Evolutionary conservation across 2,888 invertebrate species (phyloP), one percentile per base, ranked within the genome.

Genomic region (Apotomis betuletana): DNA sequence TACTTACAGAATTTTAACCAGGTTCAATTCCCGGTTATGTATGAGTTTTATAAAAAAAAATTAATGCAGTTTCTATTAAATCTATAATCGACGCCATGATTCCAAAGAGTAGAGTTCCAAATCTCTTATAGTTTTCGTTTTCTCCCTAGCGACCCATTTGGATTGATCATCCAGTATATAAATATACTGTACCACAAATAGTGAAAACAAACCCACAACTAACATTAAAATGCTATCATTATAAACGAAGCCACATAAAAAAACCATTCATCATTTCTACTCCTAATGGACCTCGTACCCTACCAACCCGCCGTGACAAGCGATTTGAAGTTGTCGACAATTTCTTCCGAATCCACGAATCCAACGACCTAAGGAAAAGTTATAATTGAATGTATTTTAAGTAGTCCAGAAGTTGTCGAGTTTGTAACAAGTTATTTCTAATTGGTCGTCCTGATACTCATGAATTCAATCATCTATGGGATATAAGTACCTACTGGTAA

Each of bases 361-460:
- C 41, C 54, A 57, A 71, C 67, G 61, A 57, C 59, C 70, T 63
- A 59, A 70, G 64, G 55, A 10, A 27, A 71, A 71, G 27, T 67
- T 71, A 61, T 71, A 71, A 71, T 71, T 71, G 67, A 61, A 61
- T 71, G 65, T 71, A 60, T 71, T 67, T 63, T 61, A 62, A 67
- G 61, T 36, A 57, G 27, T 57, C 36, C 38, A 55, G 55, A 67
- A 57, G 51, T 67, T 71, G 46, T 6, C n/a, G 51, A 55, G 44
- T 52, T 70, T 49, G 55, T 27, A 61, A 49, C 60, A 52, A 51
- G 55, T 67, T 67, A 55, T 51, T 67, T 52, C 51, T 62, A 60
- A 71, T 61, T 61, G 55, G 70, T 61, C 51, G 57, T 60, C 54
- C 44, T 46, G 4, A 46, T 65, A 54, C 46, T 36, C 15, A 52